Percentiles rank a stretch among this genome's conserved stretches.
Evolutionary conservation across 2,888 invertebrate species (phyloP).

Genomic region (Volucella zonaria): DNA sequence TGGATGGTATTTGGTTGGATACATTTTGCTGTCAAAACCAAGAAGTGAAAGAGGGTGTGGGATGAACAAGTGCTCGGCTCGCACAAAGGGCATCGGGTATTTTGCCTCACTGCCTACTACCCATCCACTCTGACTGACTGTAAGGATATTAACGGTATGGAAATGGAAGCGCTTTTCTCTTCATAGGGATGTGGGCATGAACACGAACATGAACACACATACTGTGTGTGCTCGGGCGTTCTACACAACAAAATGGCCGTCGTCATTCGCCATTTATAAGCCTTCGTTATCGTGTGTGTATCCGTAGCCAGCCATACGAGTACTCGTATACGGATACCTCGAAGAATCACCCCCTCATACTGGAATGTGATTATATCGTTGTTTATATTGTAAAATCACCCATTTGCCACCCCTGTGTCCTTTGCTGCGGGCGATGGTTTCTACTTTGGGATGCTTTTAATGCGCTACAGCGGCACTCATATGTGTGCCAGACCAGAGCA

Average conservation of each 20-base stretch:
- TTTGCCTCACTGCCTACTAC: constrained; percentile 61
- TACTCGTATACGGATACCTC: neutral
- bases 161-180: constrained; percentile 69
- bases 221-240: constrained; percentile 49
- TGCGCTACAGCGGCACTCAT: constrained; percentile 50
- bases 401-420: constrained; percentile 73
- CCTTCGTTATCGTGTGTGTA: constrained; percentile 74
- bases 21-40: constrained; percentile 69
- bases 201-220: constrained; percentile 63
- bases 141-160: constrained; percentile 73
- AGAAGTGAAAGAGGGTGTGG: constrained; percentile 16
- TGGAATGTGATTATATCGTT: constrained; percentile 72
- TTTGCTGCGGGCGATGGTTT: constrained; percentile 59
- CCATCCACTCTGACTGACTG: constrained; percentile 5
- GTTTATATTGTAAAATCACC: constrained; percentile 74
- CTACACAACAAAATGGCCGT: constrained; percentile 76
- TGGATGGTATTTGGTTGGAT: constrained; percentile 56
- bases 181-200: constrained; percentile 66
- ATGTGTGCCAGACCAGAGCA: constrained; percentile 64
- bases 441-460: constrained; percentile 53
- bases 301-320: constrained; percentile 33
- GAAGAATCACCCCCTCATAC: constrained; percentile 59
- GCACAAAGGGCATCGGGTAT: constrained; percentile 71
- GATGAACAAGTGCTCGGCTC: constrained; percentile 53
- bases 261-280: constrained; percentile 75